A percentile compares a stretch with the other conserved stretches of the same genome.
These are phyloP conservation scores for Mythimna vitellina DNA, from an alignment of 2,888 invertebrate genomes.

Conservation along the genomic window DNA sequence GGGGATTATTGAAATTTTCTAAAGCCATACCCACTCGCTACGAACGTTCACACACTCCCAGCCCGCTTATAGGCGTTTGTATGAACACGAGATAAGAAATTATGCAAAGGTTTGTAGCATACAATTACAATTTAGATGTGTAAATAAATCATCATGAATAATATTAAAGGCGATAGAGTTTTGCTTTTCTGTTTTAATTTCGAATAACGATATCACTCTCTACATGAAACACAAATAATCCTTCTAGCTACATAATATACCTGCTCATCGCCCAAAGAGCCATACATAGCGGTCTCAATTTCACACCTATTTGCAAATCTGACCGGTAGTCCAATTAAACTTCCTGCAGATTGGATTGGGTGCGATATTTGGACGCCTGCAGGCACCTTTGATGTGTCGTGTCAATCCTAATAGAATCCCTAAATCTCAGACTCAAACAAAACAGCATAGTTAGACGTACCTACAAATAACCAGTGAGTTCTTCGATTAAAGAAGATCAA, in stretches of 20 bases:
- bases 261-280: conserved; percentile 3
- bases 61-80: conserved; percentile 40
- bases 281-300: conserved; percentile 42
- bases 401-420: conserved; percentile 18
- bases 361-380: conserved; percentile 52
- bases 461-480: neutral
- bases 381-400: conserved; percentile 44
- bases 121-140: conserved; percentile 36
- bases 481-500: neutral
- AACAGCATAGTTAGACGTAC: conserved; percentile 4
- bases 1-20: conserved; percentile 87
- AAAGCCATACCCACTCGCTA: conserved; percentile 61
- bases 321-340: conserved; percentile 49
- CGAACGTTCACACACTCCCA: conserved; percentile 55
- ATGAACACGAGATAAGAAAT: conserved; percentile 61
- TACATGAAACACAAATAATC: conserved; percentile 4
- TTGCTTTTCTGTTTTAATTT: conserved; percentile 5
- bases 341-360: conserved; percentile 56
- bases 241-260: conserved; percentile 4
- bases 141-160: conserved; percentile 35
- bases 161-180: conserved; percentile 2
- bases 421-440: conserved; percentile 39
- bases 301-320: conserved; percentile 57
- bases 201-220: conserved; percentile 1
- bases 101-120: conserved; percentile 49